Percentiles rank a stretch among this genome's conserved stretches.
Evolutionary conservation across 2,113 vertebrate genomes (phyloP).

Genomic region (Caloenas nicobarica): DNA sequence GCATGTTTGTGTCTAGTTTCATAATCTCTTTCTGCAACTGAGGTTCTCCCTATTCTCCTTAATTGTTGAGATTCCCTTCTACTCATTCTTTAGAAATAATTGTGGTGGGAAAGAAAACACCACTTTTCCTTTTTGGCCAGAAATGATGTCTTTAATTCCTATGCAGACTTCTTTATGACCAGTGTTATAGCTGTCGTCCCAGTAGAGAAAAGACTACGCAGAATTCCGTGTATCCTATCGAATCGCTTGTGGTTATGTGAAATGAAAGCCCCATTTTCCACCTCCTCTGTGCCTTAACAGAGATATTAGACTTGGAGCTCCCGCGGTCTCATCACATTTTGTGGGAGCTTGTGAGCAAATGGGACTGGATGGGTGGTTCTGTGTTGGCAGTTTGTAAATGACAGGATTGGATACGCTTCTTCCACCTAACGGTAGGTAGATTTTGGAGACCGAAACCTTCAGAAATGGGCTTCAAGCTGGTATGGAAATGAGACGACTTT

Average conservation of each 20-base stretch:
- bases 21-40: background rate
- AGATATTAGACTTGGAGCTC: background rate
- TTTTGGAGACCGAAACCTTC: background rate
- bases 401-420: background rate
- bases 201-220: background rate
- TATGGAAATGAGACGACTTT: background rate
- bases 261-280: background rate
- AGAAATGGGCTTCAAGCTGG: background rate
- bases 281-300: background rate
- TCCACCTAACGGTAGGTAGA: background rate
- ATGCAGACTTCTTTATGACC: background rate
- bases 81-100: background rate
- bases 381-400: background rate
- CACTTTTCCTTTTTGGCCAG: background rate
- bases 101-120: background rate
- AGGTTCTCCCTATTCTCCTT: background rate
- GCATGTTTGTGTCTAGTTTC: background rate
- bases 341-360: background rate
- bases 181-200: background rate
- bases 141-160: background rate
- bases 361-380: background rate
- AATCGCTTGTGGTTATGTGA: background rate
- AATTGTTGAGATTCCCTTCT: background rate
- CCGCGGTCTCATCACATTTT: accelerated
- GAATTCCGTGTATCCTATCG: background rate